These are phyloP conservation scores for Pseudococcus viburni DNA, from an alignment of 2,888 invertebrate genomes.

Conservation along the genomic window DNA sequence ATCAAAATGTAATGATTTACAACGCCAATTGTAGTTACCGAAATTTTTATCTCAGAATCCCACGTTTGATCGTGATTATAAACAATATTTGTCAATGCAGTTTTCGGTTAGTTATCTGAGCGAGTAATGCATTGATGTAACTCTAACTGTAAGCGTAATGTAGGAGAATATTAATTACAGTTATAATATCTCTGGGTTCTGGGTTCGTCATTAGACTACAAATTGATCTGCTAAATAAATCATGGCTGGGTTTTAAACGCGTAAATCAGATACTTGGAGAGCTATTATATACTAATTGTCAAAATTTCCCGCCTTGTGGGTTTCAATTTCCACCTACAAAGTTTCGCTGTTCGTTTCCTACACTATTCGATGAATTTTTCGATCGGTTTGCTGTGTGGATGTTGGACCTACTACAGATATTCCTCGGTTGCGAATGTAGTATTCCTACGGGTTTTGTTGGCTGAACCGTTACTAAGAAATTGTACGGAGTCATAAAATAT, in stretches of 20 bases:
- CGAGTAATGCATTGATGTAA: not conserved
- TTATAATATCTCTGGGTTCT: not conserved
- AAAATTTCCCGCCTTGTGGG: conserved; percentile 27
- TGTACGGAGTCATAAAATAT: not conserved
- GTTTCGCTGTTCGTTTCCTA: not conserved
- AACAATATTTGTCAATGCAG: not conserved
- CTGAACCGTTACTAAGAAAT: conserved; percentile 10
- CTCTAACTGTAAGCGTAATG: not conserved
- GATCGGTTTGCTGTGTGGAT: not conserved
- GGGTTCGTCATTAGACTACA: not conserved
- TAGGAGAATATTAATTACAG: not conserved
- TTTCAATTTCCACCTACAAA: conserved; percentile 26
- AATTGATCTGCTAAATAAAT: not conserved
- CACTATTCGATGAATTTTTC: conserved; percentile 32
- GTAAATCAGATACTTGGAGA: not conserved
- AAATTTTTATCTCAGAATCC: not conserved
- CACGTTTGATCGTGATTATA: not conserved
- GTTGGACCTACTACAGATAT: not conserved
- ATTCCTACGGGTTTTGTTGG: not conserved
- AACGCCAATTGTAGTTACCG: not conserved
- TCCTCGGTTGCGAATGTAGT: not conserved
- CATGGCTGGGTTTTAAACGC: not conserved
- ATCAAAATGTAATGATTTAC: not conserved
- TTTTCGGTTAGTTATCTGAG: not conserved
- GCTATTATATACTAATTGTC: conserved; percentile 12